These are phyloP conservation scores for Seira ritae DNA, from an alignment of 2,888 invertebrate genomes.

Conservation along the genomic window DNA sequence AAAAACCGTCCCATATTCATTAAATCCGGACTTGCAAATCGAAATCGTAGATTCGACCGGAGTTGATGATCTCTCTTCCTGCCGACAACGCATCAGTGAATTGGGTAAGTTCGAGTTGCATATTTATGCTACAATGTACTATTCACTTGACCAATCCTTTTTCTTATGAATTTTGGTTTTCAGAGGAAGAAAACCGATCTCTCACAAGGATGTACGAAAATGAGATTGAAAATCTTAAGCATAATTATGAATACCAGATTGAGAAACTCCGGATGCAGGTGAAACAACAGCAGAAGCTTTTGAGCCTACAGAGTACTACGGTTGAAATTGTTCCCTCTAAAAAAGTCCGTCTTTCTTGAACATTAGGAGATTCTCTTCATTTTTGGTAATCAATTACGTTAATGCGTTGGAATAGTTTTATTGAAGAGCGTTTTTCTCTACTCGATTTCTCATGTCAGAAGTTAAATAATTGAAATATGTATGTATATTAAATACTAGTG, in stretches of 20 bases:
- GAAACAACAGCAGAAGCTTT: constrained; percentile 36
- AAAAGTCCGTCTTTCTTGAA: no score
- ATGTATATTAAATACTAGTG: no score
- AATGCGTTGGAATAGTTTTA: no score
- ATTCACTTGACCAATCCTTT: not conserved
- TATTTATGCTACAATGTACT: no score
- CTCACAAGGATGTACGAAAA: constrained; percentile 45
- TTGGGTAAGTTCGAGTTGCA: constrained; percentile 48
- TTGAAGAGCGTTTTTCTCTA: no score
- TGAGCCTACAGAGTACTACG: no score
- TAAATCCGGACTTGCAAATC: constrained; percentile 60
- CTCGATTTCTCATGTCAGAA: no score
- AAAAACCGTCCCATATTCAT: no score
- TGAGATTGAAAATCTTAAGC: constrained; percentile 42
- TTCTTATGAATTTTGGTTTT: not conserved
- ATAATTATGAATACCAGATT: constrained; percentile 40
- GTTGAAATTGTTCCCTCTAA: no score
- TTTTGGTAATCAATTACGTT: no score
- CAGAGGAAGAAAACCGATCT: constrained; percentile 41
- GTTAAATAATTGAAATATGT: no score
- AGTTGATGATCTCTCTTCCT: constrained; percentile 35
- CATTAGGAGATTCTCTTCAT: no score
- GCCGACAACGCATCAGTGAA: constrained; percentile 41
- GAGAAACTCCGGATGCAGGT: constrained; percentile 29
- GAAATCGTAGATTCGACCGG: constrained; percentile 42